These are phyloP conservation scores for Teleiodes luculella DNA, from an alignment of 2,888 invertebrate genomes.

Conservation along the genomic window DNA sequence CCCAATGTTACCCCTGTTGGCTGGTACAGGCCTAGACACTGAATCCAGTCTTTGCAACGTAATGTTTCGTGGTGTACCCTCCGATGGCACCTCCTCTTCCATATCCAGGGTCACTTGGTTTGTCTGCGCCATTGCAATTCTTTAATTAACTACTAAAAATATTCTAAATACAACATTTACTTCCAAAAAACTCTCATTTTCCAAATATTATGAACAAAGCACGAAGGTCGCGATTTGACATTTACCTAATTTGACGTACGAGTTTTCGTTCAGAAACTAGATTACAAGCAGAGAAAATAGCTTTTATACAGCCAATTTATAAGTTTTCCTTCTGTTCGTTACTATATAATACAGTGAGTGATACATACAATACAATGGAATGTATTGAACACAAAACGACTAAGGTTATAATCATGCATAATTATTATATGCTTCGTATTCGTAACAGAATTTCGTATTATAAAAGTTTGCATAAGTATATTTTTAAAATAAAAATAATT, in stretches of 20 bases:
- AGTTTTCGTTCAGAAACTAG: conserved; percentile 5
- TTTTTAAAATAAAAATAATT: too few species aligned
- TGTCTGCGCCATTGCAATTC: conserved; percentile 54
- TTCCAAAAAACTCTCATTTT: conserved; percentile 32
- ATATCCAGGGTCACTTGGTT: conserved; percentile 68
- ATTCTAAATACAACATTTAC: conserved; percentile 21
- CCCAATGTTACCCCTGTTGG: conserved; percentile 57
- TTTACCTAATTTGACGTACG: conserved; percentile 22
- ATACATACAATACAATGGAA: too few species aligned
- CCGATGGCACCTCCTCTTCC: conserved; percentile 54
- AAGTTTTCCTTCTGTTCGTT: neutral
- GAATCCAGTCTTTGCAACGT: conserved; percentile 56
- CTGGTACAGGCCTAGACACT: conserved; percentile 45
- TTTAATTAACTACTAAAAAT: conserved; percentile 20
- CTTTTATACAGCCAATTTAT: neutral
- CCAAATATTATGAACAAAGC: conserved; percentile 35
- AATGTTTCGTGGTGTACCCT: conserved; percentile 49
- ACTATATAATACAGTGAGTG: too few species aligned
- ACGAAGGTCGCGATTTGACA: conserved; percentile 33
- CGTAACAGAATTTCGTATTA: too few species aligned
- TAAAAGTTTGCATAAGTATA: too few species aligned
- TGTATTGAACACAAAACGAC: too few species aligned
- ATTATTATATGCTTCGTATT: too few species aligned
- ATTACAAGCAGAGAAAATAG: conserved; percentile 23
- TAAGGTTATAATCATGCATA: too few species aligned